Evolutionary conservation across 2,113 vertebrate species (phyloP), one percentile per base, ranked within the genome.

Genomic region (Tetraodon nigroviridis): DNA sequence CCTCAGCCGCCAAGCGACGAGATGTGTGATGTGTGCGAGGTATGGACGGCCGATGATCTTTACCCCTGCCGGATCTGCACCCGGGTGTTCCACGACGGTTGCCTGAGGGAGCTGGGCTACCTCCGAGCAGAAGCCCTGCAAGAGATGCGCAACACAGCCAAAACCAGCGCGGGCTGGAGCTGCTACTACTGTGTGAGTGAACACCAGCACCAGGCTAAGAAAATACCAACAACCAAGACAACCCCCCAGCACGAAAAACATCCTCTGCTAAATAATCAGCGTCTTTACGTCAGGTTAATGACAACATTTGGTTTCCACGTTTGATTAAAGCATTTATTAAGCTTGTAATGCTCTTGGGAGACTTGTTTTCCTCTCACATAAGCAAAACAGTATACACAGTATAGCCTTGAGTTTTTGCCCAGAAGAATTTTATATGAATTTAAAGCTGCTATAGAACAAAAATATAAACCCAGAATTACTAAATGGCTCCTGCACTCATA

Each of bases 11-110:
- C 84, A 45, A 93, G 90, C 0, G 95, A 95, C 0, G 95, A 98
- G 86, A 97, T 97, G 91, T 98, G 96, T 0, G 95, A 99, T 14
- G 92, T 99, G 68, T 98, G 96, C 0, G 95, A 98, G 85, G 96
- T 98, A 63, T 98, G 96, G 96, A 99, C 96, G 0, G 96, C 95
- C 0, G 95, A 99, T 21, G 95, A 94, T 84, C 91, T 99, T 61
- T 94, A 94, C 64, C 94, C 96, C 0, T 99, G 96, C 84, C 89
- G 93, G 29, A 67, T 93, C 75, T 99, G 96, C 79, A 93, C 90
- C 5, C 89, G 94, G 13, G 93, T 98, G 56, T 98, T 97, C 48
- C 96, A 99, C 0, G 95, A 99, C 0, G 96, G 96, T 74, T 99
- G 96, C 84, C 90, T 98, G 83, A 91, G 90, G 58, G 95, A 94